A percentile compares a stretch with the other conserved stretches of the same genome.
Conservation (phyloP, 2,888 invertebrate species). For the Amiota communis region DNA sequence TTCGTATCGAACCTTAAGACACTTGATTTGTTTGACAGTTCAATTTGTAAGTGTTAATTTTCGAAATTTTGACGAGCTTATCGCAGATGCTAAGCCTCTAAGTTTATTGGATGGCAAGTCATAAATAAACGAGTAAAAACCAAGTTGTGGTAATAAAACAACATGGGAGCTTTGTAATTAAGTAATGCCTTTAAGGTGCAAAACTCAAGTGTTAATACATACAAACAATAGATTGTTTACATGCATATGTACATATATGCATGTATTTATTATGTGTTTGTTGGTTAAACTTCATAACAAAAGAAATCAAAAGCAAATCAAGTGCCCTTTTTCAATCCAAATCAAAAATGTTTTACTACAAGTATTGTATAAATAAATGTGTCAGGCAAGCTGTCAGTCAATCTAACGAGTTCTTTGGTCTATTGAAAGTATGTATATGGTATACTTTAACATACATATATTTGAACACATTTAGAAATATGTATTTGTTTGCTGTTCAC, state of each 20-base stretch:
- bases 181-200: no score
- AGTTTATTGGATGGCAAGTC: not conserved
- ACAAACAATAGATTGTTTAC: no score
- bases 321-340: no score
- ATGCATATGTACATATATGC: no score
- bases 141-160: no score
- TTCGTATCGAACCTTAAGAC: not conserved
- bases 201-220: no score
- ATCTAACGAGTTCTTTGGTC: not conserved
- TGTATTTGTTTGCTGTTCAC: constrained; percentile 8
- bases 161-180: no score
- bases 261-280: no score
- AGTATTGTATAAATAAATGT: constrained; percentile 4
- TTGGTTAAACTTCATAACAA: no score
- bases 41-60: constrained; percentile 20
- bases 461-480: not conserved
- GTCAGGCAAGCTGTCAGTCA: not conserved
- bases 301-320: no score
- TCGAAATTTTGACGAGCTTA: not conserved
- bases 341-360: not conserved
- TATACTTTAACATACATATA: not conserved
- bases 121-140: not conserved
- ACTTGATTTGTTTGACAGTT: constrained; percentile 21
- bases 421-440: not conserved
- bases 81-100: not conserved